Conservation (phyloP, 2,888 invertebrate species). For the Pedicia rivosa region DNA sequence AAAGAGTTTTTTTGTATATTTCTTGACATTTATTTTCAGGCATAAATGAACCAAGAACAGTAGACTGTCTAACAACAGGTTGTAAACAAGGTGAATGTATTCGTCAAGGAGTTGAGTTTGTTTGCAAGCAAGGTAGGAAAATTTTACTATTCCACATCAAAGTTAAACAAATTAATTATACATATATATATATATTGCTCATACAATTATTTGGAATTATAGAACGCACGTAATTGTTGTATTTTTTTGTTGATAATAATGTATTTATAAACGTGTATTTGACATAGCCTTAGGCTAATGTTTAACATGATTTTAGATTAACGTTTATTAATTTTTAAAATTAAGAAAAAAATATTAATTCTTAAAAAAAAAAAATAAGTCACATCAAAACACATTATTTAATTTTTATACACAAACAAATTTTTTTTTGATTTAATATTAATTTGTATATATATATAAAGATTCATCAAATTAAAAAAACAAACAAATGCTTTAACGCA, state of each 20-base stretch:
- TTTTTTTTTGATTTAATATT: too few relatives aligned
- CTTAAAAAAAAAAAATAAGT: too few relatives aligned
- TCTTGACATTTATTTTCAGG: conserved; percentile 26
- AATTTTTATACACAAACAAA: too few relatives aligned
- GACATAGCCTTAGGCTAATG: conserved; percentile 12
- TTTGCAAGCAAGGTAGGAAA: conserved; percentile 33
- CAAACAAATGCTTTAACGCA: too few relatives aligned
- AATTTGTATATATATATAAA: too few relatives aligned
- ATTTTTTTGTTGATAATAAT: conserved; percentile 7
- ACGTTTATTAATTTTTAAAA: too few relatives aligned
- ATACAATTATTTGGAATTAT: conserved; percentile 1
- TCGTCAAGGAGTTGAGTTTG: conserved; percentile 67
- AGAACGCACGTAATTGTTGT: conserved; percentile 6
- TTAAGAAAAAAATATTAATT: too few relatives aligned
- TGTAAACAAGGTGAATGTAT: conserved; percentile 76
- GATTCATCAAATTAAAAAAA: too few relatives aligned
- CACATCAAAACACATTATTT: too few relatives aligned
- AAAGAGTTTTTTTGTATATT: neutral
- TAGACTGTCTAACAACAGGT: conserved; percentile 70
- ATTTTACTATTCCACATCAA: too few relatives aligned
- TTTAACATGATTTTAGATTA: conserved; percentile 9
- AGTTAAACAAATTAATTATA: too few relatives aligned
- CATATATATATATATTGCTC: neutral
- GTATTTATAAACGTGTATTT: conserved; percentile 9
- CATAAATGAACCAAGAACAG: conserved; percentile 38